Evolutionary conservation across 2,113 vertebrate genomes (phyloP).

Genomic region (Porphyrio hochstetteri): DNA sequence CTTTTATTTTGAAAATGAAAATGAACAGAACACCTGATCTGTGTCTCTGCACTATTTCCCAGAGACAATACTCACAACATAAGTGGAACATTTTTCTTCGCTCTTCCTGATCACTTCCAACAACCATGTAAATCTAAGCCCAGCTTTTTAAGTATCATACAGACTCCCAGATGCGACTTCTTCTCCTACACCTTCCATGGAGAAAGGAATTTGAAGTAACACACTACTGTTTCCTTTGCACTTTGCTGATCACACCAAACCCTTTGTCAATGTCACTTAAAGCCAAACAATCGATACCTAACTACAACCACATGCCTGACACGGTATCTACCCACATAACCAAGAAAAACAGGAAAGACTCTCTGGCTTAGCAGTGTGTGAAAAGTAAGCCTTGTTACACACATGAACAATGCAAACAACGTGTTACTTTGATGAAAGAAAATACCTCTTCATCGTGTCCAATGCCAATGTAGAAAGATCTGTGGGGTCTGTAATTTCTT

Average conservation of each 20-base stretch:
- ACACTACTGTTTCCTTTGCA: not conserved
- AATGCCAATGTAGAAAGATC: slow-evolving; percentile 88
- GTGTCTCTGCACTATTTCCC: not conserved
- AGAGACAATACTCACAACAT: not conserved
- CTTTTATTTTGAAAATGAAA: not conserved
- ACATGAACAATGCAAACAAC: not conserved
- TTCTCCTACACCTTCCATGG: not conserved
- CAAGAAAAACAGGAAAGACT: not conserved
- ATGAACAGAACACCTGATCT: not conserved
- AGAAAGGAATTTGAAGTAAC: not conserved
- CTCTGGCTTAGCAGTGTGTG: not conserved
- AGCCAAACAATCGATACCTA: not conserved
- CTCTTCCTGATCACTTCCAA: not conserved
- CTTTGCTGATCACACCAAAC: not conserved
- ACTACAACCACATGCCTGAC: not conserved
- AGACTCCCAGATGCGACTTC: not conserved
- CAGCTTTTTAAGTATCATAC: not conserved
- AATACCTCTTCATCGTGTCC: slow-evolving; percentile 95
- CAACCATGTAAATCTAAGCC: not conserved
- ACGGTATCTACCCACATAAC: not conserved
- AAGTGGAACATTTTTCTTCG: not conserved
- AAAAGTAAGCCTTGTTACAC: not conserved
- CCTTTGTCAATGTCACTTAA: not conserved
- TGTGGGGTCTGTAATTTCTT: slow-evolving; percentile 82
- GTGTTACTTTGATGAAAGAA: not conserved